Evolutionary conservation across 2,888 invertebrate species (phyloP).

Genomic region (Panorpa germanica): DNA sequence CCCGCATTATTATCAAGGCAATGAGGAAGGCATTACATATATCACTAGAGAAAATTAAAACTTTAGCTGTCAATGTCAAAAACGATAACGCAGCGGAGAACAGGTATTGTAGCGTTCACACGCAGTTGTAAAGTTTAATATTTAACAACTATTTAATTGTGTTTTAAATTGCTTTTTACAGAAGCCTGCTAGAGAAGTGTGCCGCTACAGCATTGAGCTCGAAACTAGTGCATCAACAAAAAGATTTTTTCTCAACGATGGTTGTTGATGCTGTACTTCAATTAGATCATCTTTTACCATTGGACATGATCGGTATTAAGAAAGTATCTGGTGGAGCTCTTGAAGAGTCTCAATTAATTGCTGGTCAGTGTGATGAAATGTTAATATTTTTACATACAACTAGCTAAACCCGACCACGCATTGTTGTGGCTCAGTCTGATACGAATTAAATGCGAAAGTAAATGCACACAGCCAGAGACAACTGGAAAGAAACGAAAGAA

Average conservation of each 20-base stretch:
- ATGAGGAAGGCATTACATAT: slow-evolving; percentile 69
- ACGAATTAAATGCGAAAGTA: no score
- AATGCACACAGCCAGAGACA: no score
- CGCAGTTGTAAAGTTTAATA: slow-evolving; percentile 15
- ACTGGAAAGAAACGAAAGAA: no score
- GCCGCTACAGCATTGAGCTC: slow-evolving; percentile 94
- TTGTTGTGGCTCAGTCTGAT: no score
- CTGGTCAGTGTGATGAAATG: slow-evolving; percentile 20
- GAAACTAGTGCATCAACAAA: slow-evolving; percentile 91
- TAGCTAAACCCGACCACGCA: no score
- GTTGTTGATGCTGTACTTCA: slow-evolving; percentile 93
- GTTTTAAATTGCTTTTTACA: slow-evolving; percentile 13
- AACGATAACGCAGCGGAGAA: slow-evolving; percentile 39
- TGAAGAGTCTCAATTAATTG: slow-evolving; percentile 77
- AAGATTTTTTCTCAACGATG: slow-evolving; percentile 89
- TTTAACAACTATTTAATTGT: background rate
- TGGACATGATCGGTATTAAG: slow-evolving; percentile 99
- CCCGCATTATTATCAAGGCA: slow-evolving; percentile 80
- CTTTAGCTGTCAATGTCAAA: slow-evolving; percentile 65
- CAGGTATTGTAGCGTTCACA: slow-evolving; percentile 30
- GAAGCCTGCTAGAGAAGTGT: slow-evolving; percentile 60
- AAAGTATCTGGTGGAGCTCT: slow-evolving; percentile 71
- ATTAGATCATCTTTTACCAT: slow-evolving; percentile 74
- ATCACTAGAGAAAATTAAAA: slow-evolving; percentile 63
- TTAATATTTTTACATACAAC: no score